Base-by-base conservation (phyloP, 1,140 invertebrate species). In the Drosophila parvula region DNA sequence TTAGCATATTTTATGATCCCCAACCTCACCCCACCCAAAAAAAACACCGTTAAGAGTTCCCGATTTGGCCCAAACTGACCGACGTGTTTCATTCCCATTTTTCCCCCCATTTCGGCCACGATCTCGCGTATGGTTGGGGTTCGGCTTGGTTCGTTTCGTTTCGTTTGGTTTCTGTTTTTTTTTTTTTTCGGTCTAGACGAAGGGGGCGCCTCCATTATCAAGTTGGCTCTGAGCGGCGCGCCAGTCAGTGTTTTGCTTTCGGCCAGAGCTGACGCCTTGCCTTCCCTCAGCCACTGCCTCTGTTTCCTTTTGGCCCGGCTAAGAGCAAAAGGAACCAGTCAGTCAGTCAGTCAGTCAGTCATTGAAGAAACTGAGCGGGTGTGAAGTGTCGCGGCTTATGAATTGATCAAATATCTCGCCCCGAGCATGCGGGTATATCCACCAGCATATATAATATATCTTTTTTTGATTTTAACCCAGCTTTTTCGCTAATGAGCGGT, bases 191-290 rank as follows among this genome's bases (percentile, higher is more conserved):
- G 48, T 14, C 50, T 40, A 36, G 40, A 58, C 57, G 58, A 22
- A 22, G 44, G 48, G 63, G 50, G 47, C 71, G 67, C 76, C 65
- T 68, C 51, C 18, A 55, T 79, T 74, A 65, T 55, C 50, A 50
- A 63, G 50, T 34, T 48, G 45, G 47, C 63, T 50, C 32, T 41
- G 22, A 61, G 55, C 43, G 36, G 51, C 36, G 36, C 63, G 45
- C 77, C 81, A 88, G 84, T 82, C 83, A 77, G 84, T 88, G 62
- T 82, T 88, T 74, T 47, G 82, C 82, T 82, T 82, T 85, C 76
- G 79, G 79, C 65, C 65, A 82, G 76, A 86, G 79, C 79, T 88
- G 76, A 88, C 79, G 79, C 18, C 38, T 59, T 55, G 18, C 51
- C 51, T 38, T 22, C 32, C 51, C 51, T 22, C 51, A 22, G 51